Base-by-base conservation (phyloP, 1,140 invertebrate genomes). In the Philotrypesis tridentata region DNA sequence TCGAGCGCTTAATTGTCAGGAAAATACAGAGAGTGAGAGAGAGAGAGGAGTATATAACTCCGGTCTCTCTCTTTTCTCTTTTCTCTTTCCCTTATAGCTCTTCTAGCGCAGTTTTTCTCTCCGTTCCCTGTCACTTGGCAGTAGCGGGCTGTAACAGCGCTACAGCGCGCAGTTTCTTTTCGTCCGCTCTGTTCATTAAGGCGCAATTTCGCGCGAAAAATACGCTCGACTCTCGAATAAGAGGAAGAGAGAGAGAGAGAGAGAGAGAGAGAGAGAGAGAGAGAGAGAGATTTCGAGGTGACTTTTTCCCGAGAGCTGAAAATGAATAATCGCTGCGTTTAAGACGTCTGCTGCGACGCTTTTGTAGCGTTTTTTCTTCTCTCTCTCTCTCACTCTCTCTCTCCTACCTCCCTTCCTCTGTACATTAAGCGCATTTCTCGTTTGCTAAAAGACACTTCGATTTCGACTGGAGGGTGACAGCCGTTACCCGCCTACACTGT, bases 1-100 rank as follows among this genome's bases (percentile, higher is more conserved):
- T 82, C 70, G 48, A n/a, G 80, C 73, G 48, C 76, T 82, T 82
- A 82, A 82, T 82, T 82, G 73, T 82, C 80, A 71, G 80, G 65
- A 76, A 82, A 82, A 76, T 81, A 81, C 79, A 55, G 8, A 55
- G 8, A 55, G 48, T 14, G 14, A n/a, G 14, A 40, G 3, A n/a
- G n/a, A n/a, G n/a, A n/a, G n/a, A n/a, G 1, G 40, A 14, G 12
- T 43, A 43, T 55, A 55, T 55, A 55, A n/a, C 48, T 25, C 25
- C 23, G n/a, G 11, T 63, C 17, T 43, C 25, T 6, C 25, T 68
- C 68, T 23, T 27, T 77, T 17, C 17, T 3, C 37, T 9, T 60
- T 29, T 33, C 67, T 27, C 55, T 17, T 29, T 27, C 17, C 71
- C 43, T 21, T 23, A n/a, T n/a, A n/a, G n/a, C n/a, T n/a, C n/a